These are phyloP conservation scores for Hesperia comma DNA, from an alignment of 2,888 invertebrate genomes.

Conservation along the genomic window DNA sequence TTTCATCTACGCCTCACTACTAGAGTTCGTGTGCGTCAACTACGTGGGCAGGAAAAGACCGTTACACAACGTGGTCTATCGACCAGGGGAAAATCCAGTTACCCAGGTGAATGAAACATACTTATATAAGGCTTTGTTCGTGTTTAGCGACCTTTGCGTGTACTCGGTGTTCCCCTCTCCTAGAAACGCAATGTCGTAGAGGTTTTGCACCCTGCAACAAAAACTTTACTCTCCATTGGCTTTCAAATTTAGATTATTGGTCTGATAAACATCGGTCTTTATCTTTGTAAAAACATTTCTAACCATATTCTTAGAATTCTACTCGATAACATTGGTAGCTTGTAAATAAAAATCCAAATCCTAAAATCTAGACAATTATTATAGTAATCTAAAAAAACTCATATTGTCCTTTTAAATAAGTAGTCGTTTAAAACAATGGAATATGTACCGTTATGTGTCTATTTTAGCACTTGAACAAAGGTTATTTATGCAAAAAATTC, in stretches of 20 bases:
- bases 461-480: constrained; percentile 18
- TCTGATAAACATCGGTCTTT: constrained; percentile 7
- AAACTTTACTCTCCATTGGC: constrained; percentile 20
- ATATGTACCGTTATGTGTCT: constrained; percentile 11
- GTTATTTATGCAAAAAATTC: constrained; percentile 26
- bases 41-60: constrained; percentile 96
- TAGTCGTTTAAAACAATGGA: not conserved
- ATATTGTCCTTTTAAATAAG: constrained; percentile 10
- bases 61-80: constrained; percentile 93
- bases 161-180: constrained; percentile 31
- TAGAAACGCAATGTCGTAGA: constrained; percentile 37
- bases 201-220: constrained; percentile 36
- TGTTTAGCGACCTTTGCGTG: constrained; percentile 39
- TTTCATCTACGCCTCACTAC: constrained; percentile 96
- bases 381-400: not conserved
- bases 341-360: constrained; percentile 3
- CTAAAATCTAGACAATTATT: not conserved
- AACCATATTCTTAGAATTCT: not conserved
- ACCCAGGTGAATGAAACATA: constrained; percentile 88
- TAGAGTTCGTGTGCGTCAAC: constrained; percentile 97
- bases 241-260: constrained; percentile 19
- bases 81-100: constrained; percentile 95
- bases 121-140: constrained; percentile 23
- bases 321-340: not conserved
- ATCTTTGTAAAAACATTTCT: not conserved